Base-by-base conservation (phyloP, 2,113 vertebrate species). In the Tamias sibiricus region DNA sequence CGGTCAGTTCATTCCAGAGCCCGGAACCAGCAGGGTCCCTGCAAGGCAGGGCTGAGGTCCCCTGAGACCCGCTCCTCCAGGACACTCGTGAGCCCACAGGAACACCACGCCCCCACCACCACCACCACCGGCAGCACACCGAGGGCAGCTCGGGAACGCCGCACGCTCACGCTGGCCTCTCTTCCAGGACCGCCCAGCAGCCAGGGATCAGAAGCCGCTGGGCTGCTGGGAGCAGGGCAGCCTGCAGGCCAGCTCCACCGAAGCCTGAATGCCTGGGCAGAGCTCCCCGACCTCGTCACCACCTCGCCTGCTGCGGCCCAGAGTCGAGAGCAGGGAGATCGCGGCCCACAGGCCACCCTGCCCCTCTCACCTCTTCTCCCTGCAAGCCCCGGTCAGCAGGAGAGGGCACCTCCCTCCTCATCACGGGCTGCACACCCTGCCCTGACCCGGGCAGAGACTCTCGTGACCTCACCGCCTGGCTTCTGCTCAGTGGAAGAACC, bases 321-420 rank as follows among this genome's bases (percentile, higher is more conserved):
- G n/a, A n/a, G n/a, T n/a, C n/a, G n/a, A 64, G 7, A 64, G 8
- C 66, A 37, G 19, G 9, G 37, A 74, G 32, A 64, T 24, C 1
- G 0, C n/a, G 4, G 32, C 24, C 35, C 66, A 20, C 1, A 10
- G 0, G 1, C 19, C 74, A 62, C 44, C 8, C 11, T 3, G 42
- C 3, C 44, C 26, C 28, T 54, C 32, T 40, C 35, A 47, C n/a
- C 37, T 40, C 52, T 82, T 90, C 72, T 81, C 35, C 20, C 42
- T 54, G 32, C 40, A n/a, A 19, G 24, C 49, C 74, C 77, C 2
- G 1, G 12, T 32, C 42, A 17, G 37, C 6, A 79, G 49, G 11
- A 40, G 9, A 11, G 80, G 52, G 14, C 8, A 47, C n/a, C n/a
- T 32, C 24, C 26, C 14, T 40, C 40, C 19, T 13, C 42, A 7